A percentile compares a stretch with the other conserved stretches of the same genome.
These are phyloP conservation scores for Meda fulgida DNA, from an alignment of 2,797 vertebrate species.

Conservation along the genomic window DNA sequence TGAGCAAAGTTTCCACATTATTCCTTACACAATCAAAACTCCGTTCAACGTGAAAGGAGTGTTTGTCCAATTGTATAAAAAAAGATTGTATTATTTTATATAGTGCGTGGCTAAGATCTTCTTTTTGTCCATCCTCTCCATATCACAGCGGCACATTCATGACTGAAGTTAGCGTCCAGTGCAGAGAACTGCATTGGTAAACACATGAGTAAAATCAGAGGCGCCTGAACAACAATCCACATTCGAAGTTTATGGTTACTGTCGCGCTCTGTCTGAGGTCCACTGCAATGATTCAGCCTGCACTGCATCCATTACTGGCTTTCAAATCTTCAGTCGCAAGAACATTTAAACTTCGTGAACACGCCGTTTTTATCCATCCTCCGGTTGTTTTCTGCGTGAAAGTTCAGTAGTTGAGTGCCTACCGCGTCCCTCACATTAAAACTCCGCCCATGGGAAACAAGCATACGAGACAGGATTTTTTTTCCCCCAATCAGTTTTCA, in stretches of 20 bases:
- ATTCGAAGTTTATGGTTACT: conserved; percentile 9
- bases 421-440: conserved; percentile 26
- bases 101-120: conserved; percentile 6
- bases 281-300: not conserved
- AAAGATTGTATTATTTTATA: conserved; percentile 9
- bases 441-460: conserved; percentile 68
- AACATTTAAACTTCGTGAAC: not conserved
- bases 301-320: not conserved
- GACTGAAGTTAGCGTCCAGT: conserved; percentile 10
- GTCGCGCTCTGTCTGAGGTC: conserved; percentile 9
- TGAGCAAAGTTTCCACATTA: conserved; percentile 70
- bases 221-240: conserved; percentile 48
- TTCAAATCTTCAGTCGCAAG: not conserved
- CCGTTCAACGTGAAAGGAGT: not conserved
- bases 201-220: conserved; percentile 18
- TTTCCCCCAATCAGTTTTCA: not conserved
- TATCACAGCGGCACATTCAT: conserved; percentile 11
- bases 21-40: conserved; percentile 42
- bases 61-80: not conserved
- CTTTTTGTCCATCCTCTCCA: conserved; percentile 53
- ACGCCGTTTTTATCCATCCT: not conserved
- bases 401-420: conserved; percentile 32
- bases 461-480: not conserved
- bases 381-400: conserved; percentile 28
- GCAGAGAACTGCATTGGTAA: not conserved